Evolutionary conservation across 2,113 vertebrate species (phyloP).

Genomic region (Calidris pygmaea): DNA sequence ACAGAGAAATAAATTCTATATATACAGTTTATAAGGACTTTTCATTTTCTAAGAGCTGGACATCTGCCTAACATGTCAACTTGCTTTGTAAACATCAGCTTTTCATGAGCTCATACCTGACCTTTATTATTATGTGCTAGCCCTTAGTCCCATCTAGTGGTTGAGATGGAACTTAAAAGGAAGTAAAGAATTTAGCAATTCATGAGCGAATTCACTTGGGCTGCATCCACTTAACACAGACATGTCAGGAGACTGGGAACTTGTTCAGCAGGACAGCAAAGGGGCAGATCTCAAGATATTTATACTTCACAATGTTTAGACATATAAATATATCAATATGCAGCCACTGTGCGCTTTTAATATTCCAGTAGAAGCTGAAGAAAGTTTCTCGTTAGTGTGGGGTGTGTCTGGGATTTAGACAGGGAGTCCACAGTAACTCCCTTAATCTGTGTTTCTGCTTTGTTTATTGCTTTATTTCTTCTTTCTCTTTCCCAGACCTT

Average conservation of each 20-base stretch:
- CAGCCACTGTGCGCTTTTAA: background rate
- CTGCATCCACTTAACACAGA: background rate
- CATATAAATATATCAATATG: background rate
- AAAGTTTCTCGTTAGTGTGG: background rate
- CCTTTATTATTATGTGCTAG: background rate
- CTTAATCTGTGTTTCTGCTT: background rate
- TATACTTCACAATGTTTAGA: background rate
- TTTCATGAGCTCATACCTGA: background rate
- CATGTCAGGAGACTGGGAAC: background rate
- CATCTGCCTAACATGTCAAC: background rate
- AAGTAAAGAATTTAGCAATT: background rate
- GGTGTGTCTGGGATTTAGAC: background rate
- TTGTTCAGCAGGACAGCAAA: background rate
- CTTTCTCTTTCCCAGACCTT: background rate
- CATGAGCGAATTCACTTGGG: background rate
- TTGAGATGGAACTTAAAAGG: background rate
- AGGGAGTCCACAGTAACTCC: background rate
- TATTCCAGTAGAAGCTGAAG: background rate
- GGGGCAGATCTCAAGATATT: background rate
- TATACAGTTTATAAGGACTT: background rate
- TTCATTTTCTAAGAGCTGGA: background rate
- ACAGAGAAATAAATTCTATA: background rate
- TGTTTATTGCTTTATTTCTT: background rate
- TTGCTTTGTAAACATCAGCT: background rate
- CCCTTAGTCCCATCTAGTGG: constrained; percentile 44